A percentile compares a stretch with the other conserved stretches of the same genome.
Evolutionary conservation across 2,797 vertebrate species (phyloP).

Genomic region (Diceros bicornis): DNA sequence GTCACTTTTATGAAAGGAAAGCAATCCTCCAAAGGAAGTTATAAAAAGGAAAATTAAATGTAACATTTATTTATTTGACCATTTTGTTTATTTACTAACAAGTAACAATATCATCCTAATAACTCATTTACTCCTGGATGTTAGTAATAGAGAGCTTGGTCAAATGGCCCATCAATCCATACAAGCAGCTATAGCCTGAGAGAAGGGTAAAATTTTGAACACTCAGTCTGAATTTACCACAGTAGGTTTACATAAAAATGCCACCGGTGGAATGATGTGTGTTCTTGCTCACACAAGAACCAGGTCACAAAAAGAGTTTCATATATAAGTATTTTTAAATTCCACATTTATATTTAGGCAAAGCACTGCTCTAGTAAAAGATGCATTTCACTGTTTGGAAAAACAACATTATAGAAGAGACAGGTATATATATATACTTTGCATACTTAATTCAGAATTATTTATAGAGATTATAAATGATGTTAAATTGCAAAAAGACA

Average conservation of each 20-base stretch:
- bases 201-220: background rate
- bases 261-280: background rate
- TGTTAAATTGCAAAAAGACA: conserved; percentile 32
- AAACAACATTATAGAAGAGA: conserved; percentile 64
- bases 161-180: background rate
- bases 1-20: conserved; percentile 39
- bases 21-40: background rate
- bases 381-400: background rate
- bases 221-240: background rate
- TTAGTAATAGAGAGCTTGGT: background rate
- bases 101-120: background rate
- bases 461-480: conserved; percentile 63
- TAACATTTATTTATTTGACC: background rate
- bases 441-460: conserved; percentile 76
- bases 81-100: background rate
- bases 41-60: background rate
- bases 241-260: background rate
- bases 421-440: conserved; percentile 59
- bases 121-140: background rate
- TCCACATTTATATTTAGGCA: conserved; percentile 7
- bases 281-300: background rate
- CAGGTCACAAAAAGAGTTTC: background rate
- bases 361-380: conserved; percentile 5
- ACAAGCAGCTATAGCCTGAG: background rate
- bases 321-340: background rate